Evolutionary conservation across 64 coral and sea anemone genomes (phyloP), one percentile per base, ranked within the genome.

Genomic region (Pocillopora verrucosa): DNA sequence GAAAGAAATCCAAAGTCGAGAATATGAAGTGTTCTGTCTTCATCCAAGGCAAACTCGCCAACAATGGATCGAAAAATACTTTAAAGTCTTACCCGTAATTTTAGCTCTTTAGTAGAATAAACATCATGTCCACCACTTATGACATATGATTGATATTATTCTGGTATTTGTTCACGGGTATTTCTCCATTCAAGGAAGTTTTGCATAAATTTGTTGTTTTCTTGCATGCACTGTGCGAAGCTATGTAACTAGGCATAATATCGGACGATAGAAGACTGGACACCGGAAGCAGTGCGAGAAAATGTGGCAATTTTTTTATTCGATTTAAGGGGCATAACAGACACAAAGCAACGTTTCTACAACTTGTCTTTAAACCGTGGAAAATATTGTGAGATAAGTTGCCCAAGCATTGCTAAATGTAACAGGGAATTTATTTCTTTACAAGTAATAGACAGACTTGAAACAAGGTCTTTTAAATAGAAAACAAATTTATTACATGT

Each of bases 61-160:
- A 78, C 41, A 78, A 78, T 78, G 76, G 51, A 78, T 76, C 34
- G 35, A 76, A 76, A 76, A 76, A 76, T 76, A 76, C 74, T 76
- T 76, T 76, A 76, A 37, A 76, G 74, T 76, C 74, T 76, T 76
- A 76, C 38, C 76, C 76, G 51, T 78, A 78, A 78, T 78, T 78
- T 78, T 78, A 58, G 76, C 76, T 78, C 76, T 78, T 78, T 78
- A 78, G 76, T 58, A 78, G 76, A 78, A 78, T 58, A 78, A 78
- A 58, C 76, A 77, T 77, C 75, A 77, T 77, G 75, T 77, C 75
- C 75, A 77, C 75, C 75, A 77, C 75, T 77, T 77, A 77, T 77
- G 75, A 77, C 75, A 78, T 78, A 78, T 58, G 76, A 78, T 78
- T 78, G 38, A 78, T 78, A 78, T 78, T 78, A 78, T 58, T 20